These are phyloP conservation scores for Altica lythri DNA, from an alignment of 2,888 invertebrate species.

Conservation along the genomic window DNA sequence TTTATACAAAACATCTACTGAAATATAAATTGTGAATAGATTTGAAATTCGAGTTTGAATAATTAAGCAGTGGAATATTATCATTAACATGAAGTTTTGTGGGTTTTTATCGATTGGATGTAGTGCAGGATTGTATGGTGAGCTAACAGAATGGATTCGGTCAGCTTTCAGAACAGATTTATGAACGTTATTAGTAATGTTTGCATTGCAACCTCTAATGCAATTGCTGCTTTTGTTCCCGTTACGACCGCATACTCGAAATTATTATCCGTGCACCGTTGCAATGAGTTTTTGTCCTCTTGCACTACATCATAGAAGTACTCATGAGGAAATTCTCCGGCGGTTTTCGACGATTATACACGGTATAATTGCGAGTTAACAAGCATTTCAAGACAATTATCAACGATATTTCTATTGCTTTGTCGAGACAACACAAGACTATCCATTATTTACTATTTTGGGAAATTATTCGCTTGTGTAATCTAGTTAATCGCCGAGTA, in stretches of 20 bases:
- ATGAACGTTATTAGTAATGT: constrained; percentile 49
- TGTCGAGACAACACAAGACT: no score
- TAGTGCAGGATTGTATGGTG: no score
- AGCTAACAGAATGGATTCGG: constrained; percentile 44
- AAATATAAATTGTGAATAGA: no score
- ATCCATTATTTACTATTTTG: no score
- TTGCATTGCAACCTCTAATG: constrained; percentile 47
- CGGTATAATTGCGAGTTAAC: constrained; percentile 36
- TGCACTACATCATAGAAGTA: constrained; percentile 28
- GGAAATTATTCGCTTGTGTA: no score
- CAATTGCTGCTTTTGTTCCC: constrained; percentile 50
- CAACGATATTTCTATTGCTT: constrained; percentile 26
- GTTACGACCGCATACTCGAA: constrained; percentile 46
- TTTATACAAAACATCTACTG: no score
- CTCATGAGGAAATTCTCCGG: constrained; percentile 27
- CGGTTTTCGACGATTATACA: constrained; percentile 31
- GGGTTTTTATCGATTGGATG: background rate
- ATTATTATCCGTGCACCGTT: constrained; percentile 44
- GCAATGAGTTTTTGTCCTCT: constrained; percentile 41
- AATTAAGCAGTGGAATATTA: no score
- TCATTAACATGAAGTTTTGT: background rate
- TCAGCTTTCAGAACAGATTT: constrained; percentile 48
- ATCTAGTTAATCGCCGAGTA: no score
- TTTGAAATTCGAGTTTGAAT: no score
- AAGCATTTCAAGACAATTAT: constrained; percentile 31